Evolutionary conservation across 2,113 vertebrate species (phyloP), one percentile per base, ranked within the genome.

Genomic region (Donacobius atricapilla): DNA sequence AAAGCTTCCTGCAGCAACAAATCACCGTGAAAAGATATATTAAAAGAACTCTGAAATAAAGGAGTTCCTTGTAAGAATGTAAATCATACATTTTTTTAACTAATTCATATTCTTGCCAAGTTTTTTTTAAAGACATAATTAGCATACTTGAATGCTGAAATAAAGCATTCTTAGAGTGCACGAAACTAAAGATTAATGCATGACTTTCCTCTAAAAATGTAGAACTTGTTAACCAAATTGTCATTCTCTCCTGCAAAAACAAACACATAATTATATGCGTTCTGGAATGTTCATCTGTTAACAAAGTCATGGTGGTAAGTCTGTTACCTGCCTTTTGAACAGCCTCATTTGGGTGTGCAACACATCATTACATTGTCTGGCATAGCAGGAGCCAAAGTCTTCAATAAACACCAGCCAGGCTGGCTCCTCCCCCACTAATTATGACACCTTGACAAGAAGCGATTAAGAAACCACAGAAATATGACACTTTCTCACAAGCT

Each of bases 301-400:
- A 73, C 42, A 50, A 90, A 70, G 80, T 28, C 54, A 63, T 0
- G 1, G 77, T 24, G 78, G 47, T 0, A 0, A 93, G 56, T 19
- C 79, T 73, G 76, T 63, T 86, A 88, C 79, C 94, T 90, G 90
- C 75, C 68, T 95, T 83, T 58, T 89, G 83, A 96, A 88, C 30
- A 5, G 60, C 45, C n/a, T 88, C 44, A 45, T 61, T 88, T 2
- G 2, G 73, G 58, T 27, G 30, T 86, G 39, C 63, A 93, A 83
- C 51, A 64, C 66, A 69, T 70, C 48, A 80, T 72, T 80, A 65
- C 23, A 17, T 22, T 65, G 71, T 86, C 90, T 90, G 64, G 88
- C 76, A 85, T 1, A 83, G 75, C 78, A 86, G 66, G 66, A 95
- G 63, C 54, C 63, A 35, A 56, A 91, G 71, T 54, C 42, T 69